A percentile compares a stretch with the other conserved stretches of the same genome.
These are phyloP conservation scores for Solenopsis invicta DNA, from an alignment of 1,140 invertebrate genomes.

Conservation along the genomic window DNA sequence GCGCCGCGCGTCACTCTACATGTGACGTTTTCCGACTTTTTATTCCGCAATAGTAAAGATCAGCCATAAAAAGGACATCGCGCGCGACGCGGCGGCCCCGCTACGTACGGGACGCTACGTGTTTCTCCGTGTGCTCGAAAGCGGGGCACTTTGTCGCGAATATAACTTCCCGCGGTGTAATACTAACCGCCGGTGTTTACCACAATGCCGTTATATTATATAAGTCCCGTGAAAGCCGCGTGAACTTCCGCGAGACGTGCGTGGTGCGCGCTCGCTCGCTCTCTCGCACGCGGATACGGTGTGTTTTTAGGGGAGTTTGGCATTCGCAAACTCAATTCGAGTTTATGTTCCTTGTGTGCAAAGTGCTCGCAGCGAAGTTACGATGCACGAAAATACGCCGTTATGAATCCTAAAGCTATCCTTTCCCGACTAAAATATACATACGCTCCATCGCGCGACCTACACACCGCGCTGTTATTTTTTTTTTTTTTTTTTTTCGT, in stretches of 20 bases:
- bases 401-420: conserved; percentile 72
- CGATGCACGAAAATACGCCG: conserved; percentile 66
- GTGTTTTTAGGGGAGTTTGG: conserved; percentile 69
- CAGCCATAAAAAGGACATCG: conserved; percentile 31
- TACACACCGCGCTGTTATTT: not conserved
- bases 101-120: not conserved
- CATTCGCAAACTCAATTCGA: conserved; percentile 72
- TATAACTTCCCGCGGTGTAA: conserved; percentile 25
- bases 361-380: conserved; percentile 70
- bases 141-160: conserved; percentile 19
- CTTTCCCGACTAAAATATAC: conserved; percentile 51
- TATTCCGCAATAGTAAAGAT: conserved; percentile 1
- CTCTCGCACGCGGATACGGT: conserved; percentile 15
- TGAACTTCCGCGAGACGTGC: conserved; percentile 62
- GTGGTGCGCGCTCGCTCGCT: not conserved
- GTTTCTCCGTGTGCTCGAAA: conserved; percentile 2
- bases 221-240: conserved; percentile 63
- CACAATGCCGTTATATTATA: conserved; percentile 58
- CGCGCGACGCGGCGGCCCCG: not conserved
- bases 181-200: conserved; percentile 59
- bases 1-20: not conserved
- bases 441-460: not conserved
- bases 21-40: conserved; percentile 9
- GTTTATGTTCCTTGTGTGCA: conserved; percentile 73
- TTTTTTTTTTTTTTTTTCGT: no score